Conservation (phyloP, 2,888 invertebrate species). For the Rhagonycha lutea region DNA sequence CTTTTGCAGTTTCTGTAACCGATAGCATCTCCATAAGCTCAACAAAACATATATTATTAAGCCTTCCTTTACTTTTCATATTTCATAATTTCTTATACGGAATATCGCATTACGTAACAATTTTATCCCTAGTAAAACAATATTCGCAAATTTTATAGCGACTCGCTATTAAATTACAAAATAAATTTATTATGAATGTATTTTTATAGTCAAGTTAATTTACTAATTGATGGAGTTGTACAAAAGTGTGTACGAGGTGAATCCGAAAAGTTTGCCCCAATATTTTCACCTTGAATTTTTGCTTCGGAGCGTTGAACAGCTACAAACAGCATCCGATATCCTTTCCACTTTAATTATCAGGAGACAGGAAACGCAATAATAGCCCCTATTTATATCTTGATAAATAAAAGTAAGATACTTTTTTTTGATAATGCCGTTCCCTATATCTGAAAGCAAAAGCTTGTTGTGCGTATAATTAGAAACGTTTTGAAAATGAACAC, state of each 20-base stretch:
- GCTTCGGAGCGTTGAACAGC: neutral
- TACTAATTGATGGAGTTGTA: neutral
- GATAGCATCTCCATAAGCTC: constrained; percentile 34
- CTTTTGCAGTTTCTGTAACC: constrained; percentile 37
- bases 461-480: constrained; percentile 37
- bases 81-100: constrained; percentile 14
- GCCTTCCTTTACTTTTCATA: constrained; percentile 13
- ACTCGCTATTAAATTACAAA: neutral
- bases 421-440: neutral
- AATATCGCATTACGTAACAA: neutral
- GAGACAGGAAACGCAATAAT: neutral
- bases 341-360: neutral
- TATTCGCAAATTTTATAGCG: neutral
- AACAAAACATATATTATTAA: constrained; percentile 26
- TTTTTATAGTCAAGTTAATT: neutral
- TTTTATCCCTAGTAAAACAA: neutral
- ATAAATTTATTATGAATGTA: neutral
- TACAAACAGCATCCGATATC: neutral
- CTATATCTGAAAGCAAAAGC: constrained; percentile 11
- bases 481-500: constrained; percentile 45
- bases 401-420: neutral
- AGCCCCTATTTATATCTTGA: neutral
- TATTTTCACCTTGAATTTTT: neutral
- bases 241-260: neutral
- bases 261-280: neutral